Conservation (phyloP, 2,888 invertebrate species). For the Lamproptera curius region DNA sequence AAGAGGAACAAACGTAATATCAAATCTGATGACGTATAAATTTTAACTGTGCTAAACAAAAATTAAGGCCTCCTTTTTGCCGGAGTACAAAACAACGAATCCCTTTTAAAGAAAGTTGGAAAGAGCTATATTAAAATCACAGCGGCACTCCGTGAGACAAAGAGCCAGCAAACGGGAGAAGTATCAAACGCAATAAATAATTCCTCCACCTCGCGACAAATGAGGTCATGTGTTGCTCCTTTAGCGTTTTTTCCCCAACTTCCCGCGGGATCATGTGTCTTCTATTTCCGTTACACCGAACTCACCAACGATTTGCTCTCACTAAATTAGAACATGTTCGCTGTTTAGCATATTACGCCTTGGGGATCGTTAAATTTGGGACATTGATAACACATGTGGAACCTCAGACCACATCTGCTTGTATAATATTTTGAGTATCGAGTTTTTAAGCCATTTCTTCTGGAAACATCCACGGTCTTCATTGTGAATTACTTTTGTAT, state of each 20-base stretch:
- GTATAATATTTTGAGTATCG: conserved; percentile 16
- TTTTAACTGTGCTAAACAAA: conserved; percentile 13
- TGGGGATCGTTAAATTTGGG: conserved; percentile 68
- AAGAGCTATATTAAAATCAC: conserved; percentile 56
- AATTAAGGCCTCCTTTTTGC: conserved; percentile 4
- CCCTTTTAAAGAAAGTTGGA: conserved; percentile 38
- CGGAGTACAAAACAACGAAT: conserved; percentile 33
- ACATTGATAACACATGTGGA: conserved; percentile 59
- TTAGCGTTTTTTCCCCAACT: conserved; percentile 67
- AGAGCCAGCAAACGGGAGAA: conserved; percentile 55
- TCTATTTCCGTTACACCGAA: conserved; percentile 74
- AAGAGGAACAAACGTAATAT: background rate
- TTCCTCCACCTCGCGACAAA: conserved; percentile 70
- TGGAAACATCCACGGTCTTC: no score
- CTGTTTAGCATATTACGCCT: conserved; percentile 70
- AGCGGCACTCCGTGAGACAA: conserved; percentile 49
- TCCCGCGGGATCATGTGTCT: conserved; percentile 76
- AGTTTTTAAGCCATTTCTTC: no score
- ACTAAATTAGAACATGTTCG: conserved; percentile 73
- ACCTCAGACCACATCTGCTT: conserved; percentile 51
- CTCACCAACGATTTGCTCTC: conserved; percentile 73
- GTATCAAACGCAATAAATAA: conserved; percentile 76
- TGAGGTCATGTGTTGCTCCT: conserved; percentile 77
- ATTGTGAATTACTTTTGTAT: no score
- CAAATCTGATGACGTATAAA: conserved; percentile 10